Evolutionary conservation across 1,140 invertebrate genomes (phyloP).

Genomic region (Bombus fervidus): DNA sequence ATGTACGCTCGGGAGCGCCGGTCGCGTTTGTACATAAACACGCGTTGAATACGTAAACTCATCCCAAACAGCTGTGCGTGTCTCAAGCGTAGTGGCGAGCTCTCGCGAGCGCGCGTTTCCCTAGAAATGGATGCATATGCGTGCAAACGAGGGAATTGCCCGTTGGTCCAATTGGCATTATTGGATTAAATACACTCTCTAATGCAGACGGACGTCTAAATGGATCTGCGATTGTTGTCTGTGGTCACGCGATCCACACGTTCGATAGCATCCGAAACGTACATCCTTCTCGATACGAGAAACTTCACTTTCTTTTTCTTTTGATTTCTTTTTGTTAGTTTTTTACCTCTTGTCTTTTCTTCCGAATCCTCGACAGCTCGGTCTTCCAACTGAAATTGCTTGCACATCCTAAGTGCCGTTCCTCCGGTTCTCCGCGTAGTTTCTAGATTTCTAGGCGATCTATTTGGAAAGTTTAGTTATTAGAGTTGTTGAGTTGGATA

Average conservation of each 20-base stretch:
- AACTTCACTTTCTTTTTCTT: not conserved
- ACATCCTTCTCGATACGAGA: not conserved
- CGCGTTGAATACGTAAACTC: conserved; percentile 55
- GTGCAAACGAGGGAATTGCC: conserved; percentile 45
- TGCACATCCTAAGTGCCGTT: not conserved
- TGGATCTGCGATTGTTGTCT: conserved; percentile 29
- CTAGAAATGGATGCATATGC: conserved; percentile 37
- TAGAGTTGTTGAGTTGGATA: no score
- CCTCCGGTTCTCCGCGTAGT: not conserved
- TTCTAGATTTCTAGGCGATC: not conserved
- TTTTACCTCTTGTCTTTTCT: not conserved
- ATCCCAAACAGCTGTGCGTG: conserved; percentile 39
- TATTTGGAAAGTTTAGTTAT: not conserved
- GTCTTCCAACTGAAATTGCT: not conserved
- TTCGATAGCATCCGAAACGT: not conserved
- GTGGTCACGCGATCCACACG: conserved; percentile 19
- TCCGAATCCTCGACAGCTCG: no score
- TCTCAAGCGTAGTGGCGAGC: conserved; percentile 12
- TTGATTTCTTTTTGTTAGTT: not conserved
- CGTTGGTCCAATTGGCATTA: conserved; percentile 40
- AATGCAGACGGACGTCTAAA: conserved; percentile 40
- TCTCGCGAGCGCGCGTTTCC: not conserved
- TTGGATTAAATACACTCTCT: conserved; percentile 52
- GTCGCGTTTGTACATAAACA: conserved; percentile 45
- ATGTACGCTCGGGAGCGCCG: not conserved